Base-by-base conservation (phyloP, 2,797 vertebrate genomes). In the Coilia nasus region DNA sequence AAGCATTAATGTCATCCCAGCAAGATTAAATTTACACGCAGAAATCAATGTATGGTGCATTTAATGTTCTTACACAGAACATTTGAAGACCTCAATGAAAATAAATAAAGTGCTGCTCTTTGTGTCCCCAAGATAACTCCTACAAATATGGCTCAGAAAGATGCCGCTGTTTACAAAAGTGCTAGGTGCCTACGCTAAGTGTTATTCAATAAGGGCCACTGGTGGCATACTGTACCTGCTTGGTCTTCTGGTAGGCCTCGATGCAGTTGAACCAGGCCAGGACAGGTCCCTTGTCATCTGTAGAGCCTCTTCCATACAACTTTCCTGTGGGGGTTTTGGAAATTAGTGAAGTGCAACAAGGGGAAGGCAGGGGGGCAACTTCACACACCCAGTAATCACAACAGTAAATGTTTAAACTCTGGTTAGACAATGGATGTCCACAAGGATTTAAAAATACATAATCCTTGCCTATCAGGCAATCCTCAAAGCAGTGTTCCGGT, bases 221-320 rank as follows among this genome's bases (percentile, higher is more conserved):
- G 35, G 6, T 1, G 17, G 17, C 17, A 78, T 78, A 7, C 71
- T 44, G 64, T 91, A 98, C 98, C 96, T 98, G 96, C 44, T 96
- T 90, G 11, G 96, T 96, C 93, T 97, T 95, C 92, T 99, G 97
- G 93, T 97, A 96, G 28, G 98, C 98, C 87, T 99, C 98, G 17
- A 99, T 96, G 83, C 97, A 96, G 83, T 99, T 99, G 56, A 99
- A 93, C 98, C 98, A 99, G 87, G 97, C 97, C 67, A 99, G 94
- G 84, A 99, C 98, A 0, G 98, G 98, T 31, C 98, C 98, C 93
- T 99, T 99, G 90, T 99, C 98, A 85, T 99, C 98, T 0, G 98
- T 98, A 0, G 98, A 96, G 7, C 98, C 98, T 93, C 98, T 92
- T 28, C 98, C 98, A 82, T 96, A 99, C 41, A 99, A 84, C 60